These are phyloP conservation scores for Ypsolopha sequella DNA, from an alignment of 2,888 invertebrate species.

Conservation along the genomic window DNA sequence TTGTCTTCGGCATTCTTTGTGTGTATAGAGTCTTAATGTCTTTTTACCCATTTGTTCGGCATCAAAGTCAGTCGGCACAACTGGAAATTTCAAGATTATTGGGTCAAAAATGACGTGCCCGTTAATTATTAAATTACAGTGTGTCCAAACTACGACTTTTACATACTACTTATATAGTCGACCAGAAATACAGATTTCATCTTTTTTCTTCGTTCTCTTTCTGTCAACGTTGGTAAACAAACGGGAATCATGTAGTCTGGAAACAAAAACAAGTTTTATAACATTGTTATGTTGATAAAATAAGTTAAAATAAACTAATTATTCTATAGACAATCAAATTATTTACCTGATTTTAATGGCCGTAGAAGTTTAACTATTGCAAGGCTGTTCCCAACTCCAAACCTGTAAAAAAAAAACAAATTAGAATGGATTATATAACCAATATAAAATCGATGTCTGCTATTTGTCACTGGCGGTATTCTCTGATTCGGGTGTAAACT, in stretches of 20 bases:
- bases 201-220: conserved; percentile 32
- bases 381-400: conserved; percentile 49
- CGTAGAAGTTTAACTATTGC: conserved; percentile 46
- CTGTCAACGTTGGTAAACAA: conserved; percentile 38
- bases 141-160: background rate
- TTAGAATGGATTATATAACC: too few relatives aligned
- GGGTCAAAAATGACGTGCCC: conserved; percentile 3
- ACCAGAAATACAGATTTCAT: conserved; percentile 37
- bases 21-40: too few relatives aligned
- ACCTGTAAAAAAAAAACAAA: conserved; percentile 29
- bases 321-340: conserved; percentile 11
- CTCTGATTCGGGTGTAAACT: too few relatives aligned
- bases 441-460: too few relatives aligned
- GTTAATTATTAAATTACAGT: background rate
- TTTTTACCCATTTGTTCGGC: too few relatives aligned
- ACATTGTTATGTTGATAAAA: too few relatives aligned
- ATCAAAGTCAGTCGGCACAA: too few relatives aligned
- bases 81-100: too few relatives aligned
- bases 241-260: conserved; percentile 49
- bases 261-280: too few relatives aligned
- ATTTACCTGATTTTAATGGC: conserved; percentile 48
- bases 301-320: too few relatives aligned
- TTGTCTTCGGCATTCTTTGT: too few relatives aligned
- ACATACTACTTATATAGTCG: conserved; percentile 51
- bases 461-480: too few relatives aligned